Base-by-base conservation (phyloP, 2,797 vertebrate species). In the Anguilla marmorata region DNA sequence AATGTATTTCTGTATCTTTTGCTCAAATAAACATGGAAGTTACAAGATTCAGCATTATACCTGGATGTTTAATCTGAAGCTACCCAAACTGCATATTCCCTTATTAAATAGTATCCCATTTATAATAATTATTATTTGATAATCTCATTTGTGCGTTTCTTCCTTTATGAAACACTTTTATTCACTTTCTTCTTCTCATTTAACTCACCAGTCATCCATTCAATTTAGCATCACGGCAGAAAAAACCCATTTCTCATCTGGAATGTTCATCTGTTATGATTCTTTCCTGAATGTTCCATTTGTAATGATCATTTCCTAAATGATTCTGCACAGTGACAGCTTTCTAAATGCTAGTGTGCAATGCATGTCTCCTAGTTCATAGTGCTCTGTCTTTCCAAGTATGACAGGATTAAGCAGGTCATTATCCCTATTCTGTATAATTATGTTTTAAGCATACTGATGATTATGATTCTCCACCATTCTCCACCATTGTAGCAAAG, bases 381-480 rank as follows among this genome's bases (percentile, higher is more conserved):
- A 79, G n/a, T 69, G 63, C 63, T 58, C 14, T 63, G 58, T 66
- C 24, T 69, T 69, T 27, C 19, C 63, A n/a, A 6, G 8, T 69
- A 11, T 69, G 27, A 69, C n/a, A 69, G 63, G 63, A 27, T 27
- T 69, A 27, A 27, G 19, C n/a, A 69, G 63, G 2, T 27, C 63
- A 66, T 66, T 6, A 66, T n/a, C 63, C 63, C 0, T 24, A 66
- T 58, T 58, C 56, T 58, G 56, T 19, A 58, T 58, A 58, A 58
- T 16, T 16, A 58, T 16, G 12, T 2, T 58, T 16, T 16, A 16
- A 58, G 56, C 56, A 58, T 58, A 58, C 56, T 58, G 24, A 24
- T 69, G 63, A 69, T 69, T 69, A 69, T 69, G 63, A 69, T 69
- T 69, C 63, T 69, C 63, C 63, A 66, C 24, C 63, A 69, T 27